These are phyloP conservation scores for Ethmia dodecea DNA, from an alignment of 2,888 invertebrate genomes.

Conservation along the genomic window DNA sequence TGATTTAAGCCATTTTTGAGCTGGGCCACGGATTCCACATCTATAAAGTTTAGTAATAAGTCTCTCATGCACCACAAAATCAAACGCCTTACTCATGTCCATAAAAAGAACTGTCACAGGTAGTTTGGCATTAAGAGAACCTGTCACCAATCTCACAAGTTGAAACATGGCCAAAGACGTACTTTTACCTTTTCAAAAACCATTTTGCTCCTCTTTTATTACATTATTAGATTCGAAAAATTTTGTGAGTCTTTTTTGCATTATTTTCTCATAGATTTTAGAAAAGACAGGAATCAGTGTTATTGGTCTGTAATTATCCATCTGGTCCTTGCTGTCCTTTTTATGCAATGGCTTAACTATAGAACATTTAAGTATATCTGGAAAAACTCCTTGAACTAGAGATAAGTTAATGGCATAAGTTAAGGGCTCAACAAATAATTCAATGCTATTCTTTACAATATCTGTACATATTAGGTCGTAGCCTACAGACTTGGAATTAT, in stretches of 20 bases:
- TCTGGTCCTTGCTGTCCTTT: neutral
- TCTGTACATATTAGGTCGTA: neutral
- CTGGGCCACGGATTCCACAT: slow-evolving; percentile 3
- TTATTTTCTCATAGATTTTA: slow-evolving; percentile 10
- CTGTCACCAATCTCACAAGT: neutral
- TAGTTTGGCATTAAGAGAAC: slow-evolving; percentile 2
- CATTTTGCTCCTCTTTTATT: slow-evolving; percentile 5
- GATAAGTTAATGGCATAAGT: slow-evolving; percentile 1
- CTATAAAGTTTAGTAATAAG: slow-evolving; percentile 1
- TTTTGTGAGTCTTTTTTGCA: neutral
- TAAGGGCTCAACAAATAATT: neutral
- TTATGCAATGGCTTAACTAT: slow-evolving; percentile 5
- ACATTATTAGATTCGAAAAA: slow-evolving; percentile 2
- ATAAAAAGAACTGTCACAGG: slow-evolving; percentile 3
- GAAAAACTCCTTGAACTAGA: slow-evolving; percentile 2
- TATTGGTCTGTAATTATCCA: slow-evolving; percentile 8
- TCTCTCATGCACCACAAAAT: slow-evolving; percentile 5
- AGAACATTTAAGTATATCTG: neutral
- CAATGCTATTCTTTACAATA: neutral
- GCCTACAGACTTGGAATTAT: neutral
- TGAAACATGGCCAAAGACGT: neutral
- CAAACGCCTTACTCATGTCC: slow-evolving; percentile 12
- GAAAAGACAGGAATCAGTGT: slow-evolving; percentile 2
- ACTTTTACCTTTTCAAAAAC: slow-evolving; percentile 4
- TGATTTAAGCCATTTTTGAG: neutral